A percentile compares a stretch with the other conserved stretches of the same genome.
These are phyloP conservation scores for Cetoscarus ocellatus DNA, from an alignment of 2,797 vertebrate species.

Conservation along the genomic window DNA sequence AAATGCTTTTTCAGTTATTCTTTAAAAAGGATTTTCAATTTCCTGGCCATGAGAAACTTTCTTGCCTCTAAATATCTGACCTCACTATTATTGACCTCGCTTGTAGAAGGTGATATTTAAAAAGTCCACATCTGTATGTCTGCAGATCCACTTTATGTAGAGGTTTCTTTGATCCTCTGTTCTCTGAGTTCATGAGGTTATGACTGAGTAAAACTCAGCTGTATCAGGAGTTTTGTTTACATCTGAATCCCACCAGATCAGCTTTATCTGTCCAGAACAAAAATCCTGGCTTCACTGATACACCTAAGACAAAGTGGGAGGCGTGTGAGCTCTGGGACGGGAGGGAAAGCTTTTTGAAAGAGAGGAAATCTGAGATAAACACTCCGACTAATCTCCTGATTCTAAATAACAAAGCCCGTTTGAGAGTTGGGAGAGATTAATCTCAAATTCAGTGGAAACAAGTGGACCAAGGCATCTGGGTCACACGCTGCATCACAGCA, in stretches of 20 bases:
- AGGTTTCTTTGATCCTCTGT: conserved; percentile 3
- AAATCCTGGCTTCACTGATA: conserved; percentile 36
- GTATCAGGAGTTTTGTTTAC: conserved; percentile 22
- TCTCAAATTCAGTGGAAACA: conserved; percentile 65
- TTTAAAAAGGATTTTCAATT: background rate
- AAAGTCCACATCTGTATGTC: background rate
- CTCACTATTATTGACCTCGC: background rate
- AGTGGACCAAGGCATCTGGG: conserved; percentile 70
- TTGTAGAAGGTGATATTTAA: background rate
- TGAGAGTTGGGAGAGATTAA: conserved; percentile 63
- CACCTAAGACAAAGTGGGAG: conserved; percentile 40
- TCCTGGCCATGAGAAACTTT: background rate
- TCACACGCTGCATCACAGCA: conserved; percentile 58
- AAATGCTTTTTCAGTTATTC: background rate
- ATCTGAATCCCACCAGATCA: conserved; percentile 20
- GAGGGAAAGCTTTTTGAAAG: conserved; percentile 37
- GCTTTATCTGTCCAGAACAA: conserved; percentile 47
- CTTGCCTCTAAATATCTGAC: background rate
- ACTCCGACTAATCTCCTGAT: conserved; percentile 70
- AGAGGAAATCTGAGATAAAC: conserved; percentile 61
- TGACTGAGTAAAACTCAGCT: conserved; percentile 2
- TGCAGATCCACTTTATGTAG: background rate
- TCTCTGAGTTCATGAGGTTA: background rate
- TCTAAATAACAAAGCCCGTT: conserved; percentile 69
- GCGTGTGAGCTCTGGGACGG: conserved; percentile 30